Conservation (phyloP, 2,888 invertebrate species). For the Tetragonisca angustula region DNA sequence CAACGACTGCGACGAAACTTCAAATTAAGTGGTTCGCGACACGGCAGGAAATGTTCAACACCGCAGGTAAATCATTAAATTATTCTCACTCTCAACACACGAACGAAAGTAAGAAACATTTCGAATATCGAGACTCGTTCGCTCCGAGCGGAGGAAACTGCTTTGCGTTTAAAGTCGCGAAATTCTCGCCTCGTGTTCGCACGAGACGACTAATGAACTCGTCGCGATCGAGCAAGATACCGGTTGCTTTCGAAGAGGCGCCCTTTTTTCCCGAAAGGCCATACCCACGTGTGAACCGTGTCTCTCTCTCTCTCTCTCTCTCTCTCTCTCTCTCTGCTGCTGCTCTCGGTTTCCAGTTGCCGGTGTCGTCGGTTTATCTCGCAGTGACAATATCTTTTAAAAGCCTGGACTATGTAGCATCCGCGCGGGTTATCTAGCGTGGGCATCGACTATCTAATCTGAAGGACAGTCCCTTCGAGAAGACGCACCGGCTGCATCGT, state of each 20-base stretch:
- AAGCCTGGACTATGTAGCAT: constrained; percentile 22
- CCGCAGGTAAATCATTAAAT: no score
- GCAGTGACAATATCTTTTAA: constrained; percentile 61
- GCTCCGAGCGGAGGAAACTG: background rate
- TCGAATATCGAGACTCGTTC: background rate
- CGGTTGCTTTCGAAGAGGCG: background rate
- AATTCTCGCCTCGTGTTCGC: background rate
- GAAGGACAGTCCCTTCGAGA: constrained; percentile 51
- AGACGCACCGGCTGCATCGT: constrained; percentile 67
- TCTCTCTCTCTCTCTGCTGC: background rate
- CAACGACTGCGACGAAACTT: background rate
- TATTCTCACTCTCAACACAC: background rate
- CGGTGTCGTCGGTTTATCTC: constrained; percentile 60
- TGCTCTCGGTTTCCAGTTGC: constrained; percentile 25
- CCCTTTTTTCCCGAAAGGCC: constrained; percentile 10
- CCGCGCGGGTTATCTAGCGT: constrained; percentile 59
- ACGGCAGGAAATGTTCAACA: background rate
- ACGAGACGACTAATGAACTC: constrained; percentile 22
- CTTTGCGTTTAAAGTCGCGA: background rate
- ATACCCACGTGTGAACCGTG: constrained; percentile 31
- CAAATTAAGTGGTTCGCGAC: background rate
- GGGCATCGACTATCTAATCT: constrained; percentile 72
- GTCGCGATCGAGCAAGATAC: constrained; percentile 1
- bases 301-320: background rate
- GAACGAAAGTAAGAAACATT: background rate